Evolutionary conservation across 2,888 invertebrate genomes (phyloP).

Genomic region (Bruchidius siliquastri): DNA sequence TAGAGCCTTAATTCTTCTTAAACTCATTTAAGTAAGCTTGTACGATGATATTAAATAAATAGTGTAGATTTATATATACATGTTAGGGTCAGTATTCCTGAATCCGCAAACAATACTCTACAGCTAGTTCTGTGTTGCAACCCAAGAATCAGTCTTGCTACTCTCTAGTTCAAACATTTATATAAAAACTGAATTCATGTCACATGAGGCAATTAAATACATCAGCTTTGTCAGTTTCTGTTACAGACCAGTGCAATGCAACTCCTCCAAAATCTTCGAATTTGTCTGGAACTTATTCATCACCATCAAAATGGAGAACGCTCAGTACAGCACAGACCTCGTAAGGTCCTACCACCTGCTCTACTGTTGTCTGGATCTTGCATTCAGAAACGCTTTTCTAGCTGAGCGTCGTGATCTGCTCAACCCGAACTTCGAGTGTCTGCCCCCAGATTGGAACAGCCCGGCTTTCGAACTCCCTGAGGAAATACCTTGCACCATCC

Average conservation of each 20-base stretch:
- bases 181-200: no score
- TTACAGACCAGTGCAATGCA: conserved; percentile 68
- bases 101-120: no score
- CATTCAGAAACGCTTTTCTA: conserved; percentile 81
- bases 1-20: no score
- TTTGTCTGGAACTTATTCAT: conserved; percentile 93
- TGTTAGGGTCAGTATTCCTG: no score
- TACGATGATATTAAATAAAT: no score
- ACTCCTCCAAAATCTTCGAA: conserved; percentile 79
- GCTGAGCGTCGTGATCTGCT: conserved; percentile 77
- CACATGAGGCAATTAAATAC: background rate
- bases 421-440: conserved; percentile 76
- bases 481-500: conserved; percentile 76
- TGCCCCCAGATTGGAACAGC: conserved; percentile 65
- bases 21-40: no score
- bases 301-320: conserved; percentile 81
- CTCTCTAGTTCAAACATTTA: no score
- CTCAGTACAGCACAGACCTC: conserved; percentile 83
- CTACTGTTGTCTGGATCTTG: conserved; percentile 84
- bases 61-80: no score
- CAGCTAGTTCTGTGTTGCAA: no score
- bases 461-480: conserved; percentile 55
- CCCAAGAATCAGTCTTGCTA: no score
- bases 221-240: background rate
- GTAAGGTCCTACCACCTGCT: conserved; percentile 92